These are phyloP conservation scores for Drosophila incognita DNA, from an alignment of 2,888 invertebrate genomes.

Conservation along the genomic window DNA sequence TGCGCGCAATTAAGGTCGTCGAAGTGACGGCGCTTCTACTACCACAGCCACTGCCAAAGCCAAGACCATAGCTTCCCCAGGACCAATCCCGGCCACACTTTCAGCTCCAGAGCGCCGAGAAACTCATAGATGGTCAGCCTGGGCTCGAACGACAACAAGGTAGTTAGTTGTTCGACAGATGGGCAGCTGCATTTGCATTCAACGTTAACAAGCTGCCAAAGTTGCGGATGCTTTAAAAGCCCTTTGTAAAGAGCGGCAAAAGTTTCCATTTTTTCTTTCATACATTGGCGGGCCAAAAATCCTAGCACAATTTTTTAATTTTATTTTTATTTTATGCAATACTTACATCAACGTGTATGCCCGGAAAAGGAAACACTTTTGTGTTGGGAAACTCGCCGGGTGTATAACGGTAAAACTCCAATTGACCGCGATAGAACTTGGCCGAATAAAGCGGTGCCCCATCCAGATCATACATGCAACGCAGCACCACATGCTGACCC, in stretches of 20 bases:
- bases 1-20: slow-evolving; percentile 74
- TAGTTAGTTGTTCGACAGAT: slow-evolving; percentile 26
- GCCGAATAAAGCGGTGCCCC: slow-evolving; percentile 92
- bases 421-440: slow-evolving; percentile 93
- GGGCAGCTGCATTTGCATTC: slow-evolving; percentile 53
- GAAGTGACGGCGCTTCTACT: slow-evolving; percentile 40
- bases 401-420: slow-evolving; percentile 93
- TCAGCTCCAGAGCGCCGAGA: neutral
- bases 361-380: slow-evolving; percentile 90
- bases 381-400: slow-evolving; percentile 90
- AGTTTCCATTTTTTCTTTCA: slow-evolving; percentile 41
- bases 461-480: slow-evolving; percentile 92
- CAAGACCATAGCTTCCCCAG: neutral
- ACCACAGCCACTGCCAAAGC: neutral
- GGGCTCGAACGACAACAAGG: slow-evolving; percentile 9
- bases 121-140: slow-evolving; percentile 4
- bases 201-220: slow-evolving; percentile 51
- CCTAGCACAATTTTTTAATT: neutral
- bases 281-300: slow-evolving; percentile 10
- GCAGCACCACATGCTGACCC: slow-evolving; percentile 89
- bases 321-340: slow-evolving; percentile 29
- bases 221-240: slow-evolving; percentile 33
- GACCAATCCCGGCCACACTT: neutral
- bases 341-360: slow-evolving; percentile 94
- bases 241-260: slow-evolving; percentile 15